phyloP scores from a whole-genome alignment of 1,140 invertebrate species.

The Macrocentrus cingulum region DNA sequence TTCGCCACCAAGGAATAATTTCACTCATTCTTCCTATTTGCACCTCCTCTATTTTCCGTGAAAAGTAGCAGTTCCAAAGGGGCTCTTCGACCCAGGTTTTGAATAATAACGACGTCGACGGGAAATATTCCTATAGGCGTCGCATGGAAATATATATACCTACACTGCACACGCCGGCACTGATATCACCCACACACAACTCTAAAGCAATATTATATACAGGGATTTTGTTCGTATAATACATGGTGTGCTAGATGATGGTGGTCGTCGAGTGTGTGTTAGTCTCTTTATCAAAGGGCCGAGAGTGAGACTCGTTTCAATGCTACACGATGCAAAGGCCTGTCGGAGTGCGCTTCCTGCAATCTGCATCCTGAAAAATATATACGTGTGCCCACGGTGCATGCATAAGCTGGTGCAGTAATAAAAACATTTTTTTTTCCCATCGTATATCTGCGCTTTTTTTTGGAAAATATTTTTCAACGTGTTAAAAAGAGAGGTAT shows the following conservation, averaged over 20 bases:
- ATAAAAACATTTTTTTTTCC: constrained; percentile 2
- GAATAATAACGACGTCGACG: constrained; percentile 7
- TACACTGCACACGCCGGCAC: no score
- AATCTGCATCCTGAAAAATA: constrained; percentile 24
- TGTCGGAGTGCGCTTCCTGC: constrained; percentile 1
- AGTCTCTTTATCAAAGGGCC: constrained; percentile 11
- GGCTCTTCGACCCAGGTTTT: background rate
- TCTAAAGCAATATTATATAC: no score
- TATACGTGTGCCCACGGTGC: constrained; percentile 2
- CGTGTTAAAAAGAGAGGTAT: no score
- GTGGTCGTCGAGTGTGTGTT: background rate
- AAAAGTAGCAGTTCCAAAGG: background rate
- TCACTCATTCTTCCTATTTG: background rate
- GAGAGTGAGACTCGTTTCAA: constrained; percentile 11
- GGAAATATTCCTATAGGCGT: background rate
- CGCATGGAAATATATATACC: background rate
- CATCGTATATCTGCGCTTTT: constrained; percentile 3
- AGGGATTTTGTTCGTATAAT: background rate
- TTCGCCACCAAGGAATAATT: background rate
- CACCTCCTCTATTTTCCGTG: background rate
- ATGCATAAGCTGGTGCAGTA: constrained; percentile 12
- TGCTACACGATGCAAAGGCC: constrained; percentile 9
- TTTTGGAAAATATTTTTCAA: background rate
- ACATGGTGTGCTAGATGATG: background rate
- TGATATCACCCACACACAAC: no score